A percentile compares a stretch with the other conserved stretches of the same genome.
Conservation (phyloP, 2,113 vertebrate genomes). For the Poicephalus gulielmi region DNA sequence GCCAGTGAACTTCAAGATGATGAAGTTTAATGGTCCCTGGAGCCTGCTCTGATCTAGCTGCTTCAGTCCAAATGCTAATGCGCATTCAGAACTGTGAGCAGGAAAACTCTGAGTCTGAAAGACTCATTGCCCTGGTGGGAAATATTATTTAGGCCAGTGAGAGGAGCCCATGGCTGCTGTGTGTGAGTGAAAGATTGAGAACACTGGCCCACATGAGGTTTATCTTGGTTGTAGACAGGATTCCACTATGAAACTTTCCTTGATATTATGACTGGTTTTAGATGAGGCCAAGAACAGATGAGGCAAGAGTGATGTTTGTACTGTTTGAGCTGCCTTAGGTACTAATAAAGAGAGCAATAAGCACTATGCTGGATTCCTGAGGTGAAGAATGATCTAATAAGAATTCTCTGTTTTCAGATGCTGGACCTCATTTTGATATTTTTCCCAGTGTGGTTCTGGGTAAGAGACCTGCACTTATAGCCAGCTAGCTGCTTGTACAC, state of each 20-base stretch:
- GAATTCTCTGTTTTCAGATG: not conserved
- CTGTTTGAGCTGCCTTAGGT: not conserved
- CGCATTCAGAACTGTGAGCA: not conserved
- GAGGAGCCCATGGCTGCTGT: not conserved
- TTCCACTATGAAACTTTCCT: slow-evolving; percentile 13
- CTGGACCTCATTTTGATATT: not conserved
- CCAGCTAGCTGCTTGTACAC: not conserved
- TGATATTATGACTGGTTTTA: not conserved
- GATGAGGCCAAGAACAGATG: slow-evolving; percentile 39
- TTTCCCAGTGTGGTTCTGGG: not conserved
- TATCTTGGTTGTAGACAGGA: slow-evolving; percentile 44
- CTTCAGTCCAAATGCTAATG: slow-evolving; percentile 41
- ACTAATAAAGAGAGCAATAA: slow-evolving; percentile 27
- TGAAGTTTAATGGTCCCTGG: slow-evolving; percentile 64
- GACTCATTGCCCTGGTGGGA: slow-evolving; percentile 11
- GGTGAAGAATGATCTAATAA: slow-evolving; percentile 30
- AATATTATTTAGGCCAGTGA: slow-evolving; percentile 33
- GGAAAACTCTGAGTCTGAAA: slow-evolving; percentile 43
- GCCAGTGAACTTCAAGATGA: slow-evolving; percentile 70
- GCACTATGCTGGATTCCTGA: slow-evolving; percentile 15
- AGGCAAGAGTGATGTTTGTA: not conserved
- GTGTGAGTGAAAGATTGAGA: slow-evolving; percentile 39
- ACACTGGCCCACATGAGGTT: not conserved
- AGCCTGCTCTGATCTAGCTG: slow-evolving; percentile 56
- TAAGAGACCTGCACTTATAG: not conserved